Conservation (phyloP, 2,113 vertebrate species). For the Echinops telfairi region DNA sequence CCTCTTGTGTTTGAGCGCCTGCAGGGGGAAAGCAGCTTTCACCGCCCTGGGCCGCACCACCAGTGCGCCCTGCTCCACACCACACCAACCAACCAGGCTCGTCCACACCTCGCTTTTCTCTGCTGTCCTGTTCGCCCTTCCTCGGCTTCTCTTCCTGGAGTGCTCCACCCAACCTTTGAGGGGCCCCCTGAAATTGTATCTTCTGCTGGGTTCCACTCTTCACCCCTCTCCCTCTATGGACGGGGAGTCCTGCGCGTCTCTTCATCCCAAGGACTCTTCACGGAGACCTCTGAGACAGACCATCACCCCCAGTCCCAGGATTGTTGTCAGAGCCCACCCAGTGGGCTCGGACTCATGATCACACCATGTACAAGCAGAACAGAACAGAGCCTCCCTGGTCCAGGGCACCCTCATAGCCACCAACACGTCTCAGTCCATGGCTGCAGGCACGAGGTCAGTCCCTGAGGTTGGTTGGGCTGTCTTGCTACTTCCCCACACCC, state of each 20-base stretch:
- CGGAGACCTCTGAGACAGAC: not conserved
- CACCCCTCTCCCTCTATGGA: too few species aligned
- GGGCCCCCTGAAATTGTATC: not conserved
- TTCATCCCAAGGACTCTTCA: not conserved
- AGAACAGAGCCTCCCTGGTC: too few species aligned
- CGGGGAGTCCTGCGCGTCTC: not conserved
- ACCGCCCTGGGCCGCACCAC: not conserved
- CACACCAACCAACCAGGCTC: not conserved
- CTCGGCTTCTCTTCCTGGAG: not conserved
- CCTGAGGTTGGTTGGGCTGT: too few species aligned
- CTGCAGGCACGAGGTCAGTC: too few species aligned
- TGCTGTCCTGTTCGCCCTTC: not conserved
- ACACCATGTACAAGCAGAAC: not conserved
- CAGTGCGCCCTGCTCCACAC: not conserved
- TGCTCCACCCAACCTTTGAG: not conserved
- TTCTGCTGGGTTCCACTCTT: not conserved
- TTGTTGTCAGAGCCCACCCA: not conserved
- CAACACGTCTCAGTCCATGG: not conserved
- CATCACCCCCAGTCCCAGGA: not conserved
- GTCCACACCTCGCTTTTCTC: not conserved
- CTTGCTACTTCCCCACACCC: not conserved
- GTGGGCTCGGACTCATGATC: not conserved
- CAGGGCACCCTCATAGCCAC: too few species aligned
- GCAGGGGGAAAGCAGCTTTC: accelerated
- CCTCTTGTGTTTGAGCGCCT: not conserved